phyloP scores from a whole-genome alignment of 2,797 vertebrate species.

The Lacerta agilis region DNA sequence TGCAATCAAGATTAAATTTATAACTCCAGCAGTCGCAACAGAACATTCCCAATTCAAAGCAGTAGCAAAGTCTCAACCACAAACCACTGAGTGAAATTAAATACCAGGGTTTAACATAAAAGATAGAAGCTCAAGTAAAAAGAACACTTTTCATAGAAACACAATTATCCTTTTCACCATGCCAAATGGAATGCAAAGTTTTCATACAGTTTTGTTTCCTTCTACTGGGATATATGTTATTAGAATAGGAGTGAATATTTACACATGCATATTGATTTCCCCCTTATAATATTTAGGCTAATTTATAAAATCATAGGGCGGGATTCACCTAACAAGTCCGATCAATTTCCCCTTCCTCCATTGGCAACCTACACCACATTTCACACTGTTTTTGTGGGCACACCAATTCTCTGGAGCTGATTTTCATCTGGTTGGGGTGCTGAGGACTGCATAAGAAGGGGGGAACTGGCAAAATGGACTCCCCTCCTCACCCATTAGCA shows the following conservation, averaged over 20 bases:
- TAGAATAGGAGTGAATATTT: not conserved
- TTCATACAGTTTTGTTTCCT: not conserved
- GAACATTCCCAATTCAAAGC: not conserved
- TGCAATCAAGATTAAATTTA: not conserved
- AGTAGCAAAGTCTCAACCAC: slow-evolving; percentile 4
- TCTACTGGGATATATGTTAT: not conserved
- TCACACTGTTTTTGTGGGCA: too few relatives aligned
- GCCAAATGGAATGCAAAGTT: slow-evolving; percentile 10
- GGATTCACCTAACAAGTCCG: not conserved
- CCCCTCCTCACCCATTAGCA: too few relatives aligned
- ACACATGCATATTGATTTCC: not conserved
- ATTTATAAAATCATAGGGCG: not conserved
- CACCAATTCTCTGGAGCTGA: too few relatives aligned
- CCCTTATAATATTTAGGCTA: not conserved
- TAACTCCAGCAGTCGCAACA: not conserved
- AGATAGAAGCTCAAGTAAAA: slow-evolving; percentile 1
- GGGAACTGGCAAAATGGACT: too few relatives aligned
- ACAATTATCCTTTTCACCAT: not conserved
- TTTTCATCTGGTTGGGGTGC: too few relatives aligned
- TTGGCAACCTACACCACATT: too few relatives aligned
- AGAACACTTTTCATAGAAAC: slow-evolving; percentile 30
- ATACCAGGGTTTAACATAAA: slow-evolving; percentile 31
- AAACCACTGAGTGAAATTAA: slow-evolving; percentile 14
- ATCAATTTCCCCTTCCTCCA: too few relatives aligned
- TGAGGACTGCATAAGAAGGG: too few relatives aligned